A percentile compares a stretch with the other conserved stretches of the same genome.
phyloP scores from a whole-genome alignment of 2,888 invertebrate species.

The Erebia palarica region DNA sequence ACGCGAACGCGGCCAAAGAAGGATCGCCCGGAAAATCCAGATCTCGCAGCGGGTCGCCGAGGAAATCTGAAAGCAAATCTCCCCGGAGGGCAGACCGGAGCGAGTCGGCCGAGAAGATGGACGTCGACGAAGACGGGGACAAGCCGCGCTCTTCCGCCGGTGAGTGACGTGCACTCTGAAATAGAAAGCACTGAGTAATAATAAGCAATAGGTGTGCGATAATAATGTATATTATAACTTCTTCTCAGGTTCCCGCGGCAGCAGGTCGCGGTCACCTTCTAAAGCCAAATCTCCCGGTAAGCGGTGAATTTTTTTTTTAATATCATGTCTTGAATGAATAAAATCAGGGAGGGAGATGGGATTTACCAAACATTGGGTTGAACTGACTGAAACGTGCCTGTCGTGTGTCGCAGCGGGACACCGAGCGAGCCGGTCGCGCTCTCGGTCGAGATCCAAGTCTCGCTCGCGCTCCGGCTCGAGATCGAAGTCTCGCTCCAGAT shows the following conservation, averaged over 20 bases:
- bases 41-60: conserved; percentile 39
- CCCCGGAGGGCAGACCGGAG: conserved; percentile 41
- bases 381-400: too few relatives aligned
- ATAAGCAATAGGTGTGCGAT: too few relatives aligned
- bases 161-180: conserved; percentile 10
- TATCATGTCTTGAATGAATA: too few relatives aligned
- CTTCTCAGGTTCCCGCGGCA: conserved; percentile 16
- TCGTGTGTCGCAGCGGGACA: conserved; percentile 39
- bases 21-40: conserved; percentile 31
- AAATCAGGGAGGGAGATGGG: too few relatives aligned
- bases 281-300: conserved; percentile 30
- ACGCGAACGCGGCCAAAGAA: conserved; percentile 8
- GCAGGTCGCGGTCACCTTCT: conserved; percentile 25
- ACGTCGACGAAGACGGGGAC: conserved; percentile 44
- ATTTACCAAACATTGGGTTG: too few relatives aligned
- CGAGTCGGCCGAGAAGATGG: conserved; percentile 50
- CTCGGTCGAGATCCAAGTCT: conserved; percentile 41
- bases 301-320: neutral
- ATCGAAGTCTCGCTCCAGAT: conserved; percentile 42
- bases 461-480: too few relatives aligned
- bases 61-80: conserved; percentile 44
- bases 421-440: conserved; percentile 42
- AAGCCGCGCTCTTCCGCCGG: conserved; percentile 42
- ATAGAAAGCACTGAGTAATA: too few relatives aligned
- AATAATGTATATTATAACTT: neutral